Evolutionary conservation across 2,888 invertebrate genomes (phyloP).

Genomic region (Mayetiola destructor): DNA sequence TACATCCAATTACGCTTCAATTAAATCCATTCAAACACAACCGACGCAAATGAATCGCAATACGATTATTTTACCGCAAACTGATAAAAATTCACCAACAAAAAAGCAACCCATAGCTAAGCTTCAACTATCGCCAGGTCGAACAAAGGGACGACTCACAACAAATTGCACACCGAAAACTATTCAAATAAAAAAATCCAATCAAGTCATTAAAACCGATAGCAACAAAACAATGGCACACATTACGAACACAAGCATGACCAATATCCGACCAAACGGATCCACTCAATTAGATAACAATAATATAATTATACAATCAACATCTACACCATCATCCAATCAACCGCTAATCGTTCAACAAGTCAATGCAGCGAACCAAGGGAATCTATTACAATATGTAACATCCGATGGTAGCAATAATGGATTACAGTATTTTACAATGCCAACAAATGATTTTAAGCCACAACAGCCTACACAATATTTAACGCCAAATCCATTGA

Average conservation of each 20-base stretch:
- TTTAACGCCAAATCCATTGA: constrained; percentile 39
- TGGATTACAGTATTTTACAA: constrained; percentile 58
- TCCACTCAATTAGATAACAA: constrained; percentile 35
- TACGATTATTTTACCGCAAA: constrained; percentile 36
- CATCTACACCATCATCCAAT: constrained; percentile 37
- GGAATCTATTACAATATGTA: constrained; percentile 38
- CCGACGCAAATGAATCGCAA: constrained; percentile 36
- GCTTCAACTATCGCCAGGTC: constrained; percentile 17
- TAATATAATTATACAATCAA: constrained; percentile 40
- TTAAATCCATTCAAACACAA: constrained; percentile 30
- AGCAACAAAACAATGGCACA: constrained; percentile 40
- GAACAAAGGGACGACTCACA: constrained; percentile 18
- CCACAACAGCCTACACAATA: constrained; percentile 37
- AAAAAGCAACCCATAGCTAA: constrained; percentile 36
- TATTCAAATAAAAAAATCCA: constrained; percentile 21
- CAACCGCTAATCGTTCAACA: constrained; percentile 57
- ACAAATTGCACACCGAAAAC: constrained; percentile 23
- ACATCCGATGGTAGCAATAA: constrained; percentile 23
- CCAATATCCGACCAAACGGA: constrained; percentile 1
- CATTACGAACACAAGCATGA: constrained; percentile 33
- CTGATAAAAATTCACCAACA: constrained; percentile 36
- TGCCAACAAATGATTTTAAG: constrained; percentile 44
- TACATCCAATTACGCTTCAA: constrained; percentile 14
- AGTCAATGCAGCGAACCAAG: constrained; percentile 29
- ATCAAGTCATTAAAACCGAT: constrained; percentile 22